A percentile compares a stretch with the other conserved stretches of the same genome.
phyloP scores from a whole-genome alignment of 2,797 vertebrate species.

The Sternarchorhynchus goeldii region DNA sequence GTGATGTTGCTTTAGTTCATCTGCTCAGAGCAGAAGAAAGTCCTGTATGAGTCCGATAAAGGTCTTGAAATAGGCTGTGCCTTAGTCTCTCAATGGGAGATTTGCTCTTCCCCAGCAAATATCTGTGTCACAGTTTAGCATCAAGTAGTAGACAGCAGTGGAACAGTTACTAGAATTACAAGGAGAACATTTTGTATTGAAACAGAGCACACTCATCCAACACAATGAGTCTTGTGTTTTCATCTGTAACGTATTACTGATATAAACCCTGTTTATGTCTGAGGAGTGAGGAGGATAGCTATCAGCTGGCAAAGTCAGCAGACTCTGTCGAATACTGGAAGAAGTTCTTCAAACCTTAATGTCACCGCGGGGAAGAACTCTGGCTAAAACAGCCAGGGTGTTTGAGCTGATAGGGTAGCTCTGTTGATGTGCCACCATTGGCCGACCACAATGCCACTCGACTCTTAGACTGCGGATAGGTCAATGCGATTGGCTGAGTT shows the following conservation, averaged over 20 bases:
- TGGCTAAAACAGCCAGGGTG: slow-evolving; percentile 53
- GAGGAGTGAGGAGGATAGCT: slow-evolving; percentile 28
- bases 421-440: slow-evolving; percentile 9
- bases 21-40: slow-evolving; percentile 17
- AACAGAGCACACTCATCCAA: slow-evolving; percentile 32
- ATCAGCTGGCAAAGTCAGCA: slow-evolving; percentile 14
- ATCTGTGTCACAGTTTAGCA: slow-evolving; percentile 47
- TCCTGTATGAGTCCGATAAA: background rate
- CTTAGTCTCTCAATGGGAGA: background rate
- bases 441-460: background rate
- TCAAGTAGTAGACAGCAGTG: slow-evolving; percentile 46
- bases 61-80: too few species aligned
- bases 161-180: slow-evolving; percentile 30
- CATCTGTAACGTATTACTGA: slow-evolving; percentile 30
- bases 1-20: slow-evolving; percentile 7
- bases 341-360: background rate
- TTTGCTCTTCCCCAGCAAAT: slow-evolving; percentile 2
- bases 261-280: slow-evolving; percentile 28
- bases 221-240: slow-evolving; percentile 47
- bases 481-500: slow-evolving; percentile 90
- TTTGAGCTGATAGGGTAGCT: slow-evolving; percentile 33
- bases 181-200: slow-evolving; percentile 9
- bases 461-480: slow-evolving; percentile 86
- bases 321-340: background rate
- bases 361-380: slow-evolving; percentile 24